Percentiles rank a stretch among this genome's conserved stretches.
Evolutionary conservation across 2,888 invertebrate genomes (phyloP).

Genomic region (Temnothorax unifasciatus): DNA sequence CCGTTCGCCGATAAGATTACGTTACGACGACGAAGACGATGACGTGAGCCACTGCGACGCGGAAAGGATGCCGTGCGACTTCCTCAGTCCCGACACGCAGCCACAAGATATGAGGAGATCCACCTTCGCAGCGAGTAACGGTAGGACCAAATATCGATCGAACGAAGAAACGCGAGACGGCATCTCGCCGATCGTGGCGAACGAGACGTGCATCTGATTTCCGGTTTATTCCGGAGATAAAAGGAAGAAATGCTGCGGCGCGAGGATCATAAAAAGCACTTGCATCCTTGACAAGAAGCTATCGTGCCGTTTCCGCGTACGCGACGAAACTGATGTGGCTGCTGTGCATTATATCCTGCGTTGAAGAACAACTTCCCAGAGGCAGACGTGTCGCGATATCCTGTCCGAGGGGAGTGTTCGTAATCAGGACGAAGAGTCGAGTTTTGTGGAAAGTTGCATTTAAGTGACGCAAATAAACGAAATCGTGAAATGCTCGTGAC

Average conservation of each 20-base stretch:
- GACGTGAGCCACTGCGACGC: background rate
- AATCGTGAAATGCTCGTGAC: background rate
- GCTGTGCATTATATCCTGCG: background rate
- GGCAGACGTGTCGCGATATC: background rate
- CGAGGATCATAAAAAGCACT: background rate
- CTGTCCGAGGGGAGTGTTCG: background rate
- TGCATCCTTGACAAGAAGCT: background rate
- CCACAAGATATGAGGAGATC: slow-evolving; percentile 65
- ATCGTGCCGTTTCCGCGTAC: background rate
- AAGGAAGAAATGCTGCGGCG: slow-evolving; percentile 34
- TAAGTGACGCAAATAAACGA: background rate
- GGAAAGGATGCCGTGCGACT: background rate
- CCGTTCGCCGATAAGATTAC: slow-evolving; percentile 34
- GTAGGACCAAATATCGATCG: slow-evolving; percentile 66
- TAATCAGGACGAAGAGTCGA: background rate
- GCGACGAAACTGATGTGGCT: background rate
- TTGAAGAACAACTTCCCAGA: background rate
- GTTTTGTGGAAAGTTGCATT: background rate
- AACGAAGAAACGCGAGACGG: slow-evolving; percentile 51
- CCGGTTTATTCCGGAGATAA: slow-evolving; percentile 21
- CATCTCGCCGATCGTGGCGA: slow-evolving; percentile 35
- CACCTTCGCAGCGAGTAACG: slow-evolving; percentile 71
- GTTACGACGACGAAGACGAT: slow-evolving; percentile 38
- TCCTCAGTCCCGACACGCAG: background rate
- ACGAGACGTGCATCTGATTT: slow-evolving; percentile 77